Evolutionary conservation across 2,797 vertebrate genomes (phyloP), one percentile per base, ranked within the genome.

Genomic region (Dendrocincla tyrannina): DNA sequence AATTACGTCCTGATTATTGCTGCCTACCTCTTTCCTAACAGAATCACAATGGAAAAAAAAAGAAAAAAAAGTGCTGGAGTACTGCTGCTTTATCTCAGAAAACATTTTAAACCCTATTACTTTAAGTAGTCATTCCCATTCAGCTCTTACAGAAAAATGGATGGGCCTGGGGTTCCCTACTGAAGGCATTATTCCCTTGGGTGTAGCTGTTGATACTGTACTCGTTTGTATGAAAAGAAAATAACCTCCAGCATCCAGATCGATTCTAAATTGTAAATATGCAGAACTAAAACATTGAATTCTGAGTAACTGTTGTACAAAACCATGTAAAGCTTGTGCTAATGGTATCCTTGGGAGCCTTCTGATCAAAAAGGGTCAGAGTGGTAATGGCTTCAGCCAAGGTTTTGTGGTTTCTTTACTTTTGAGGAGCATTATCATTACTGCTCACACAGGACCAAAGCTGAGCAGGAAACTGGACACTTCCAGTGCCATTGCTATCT

Each of bases 101-200:
- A 93, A 93, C 56, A 66, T 88, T 96, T 97, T 84, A 96, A 96
- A 93, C 73, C 41, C 74, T 86, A 73, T 94, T 97, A 94, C 81
- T 96, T 94, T 93, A 96, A 96, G 70, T 89, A 95, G 83, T 92
- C 91, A 84, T 96, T 97, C 94, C 79, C 39, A 52, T 91, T 96
- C 75, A 95, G 89, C 80, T 96, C 15, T 93, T 96, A 80, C n/a
- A 89, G 84, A 92, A 95, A 95, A 91, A 96, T 93, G 90, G 66
- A 96, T 93, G 66, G 25, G 72, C 85, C 92, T 69, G 80, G 46
- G 32, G 30, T 96, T 93, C 46, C 23, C 77, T 88, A n/a, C 85
- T 83, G 56, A 93, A 93, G 62, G 69, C 42, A 72, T 94, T 91
- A 30, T 94, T 96, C 84, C 80, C 74, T 58, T 90, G 72, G 73